Percentiles rank a stretch among this genome's conserved stretches.
These are phyloP conservation scores for Plemyria rubiginata DNA, from an alignment of 2,888 invertebrate genomes.

Conservation along the genomic window DNA sequence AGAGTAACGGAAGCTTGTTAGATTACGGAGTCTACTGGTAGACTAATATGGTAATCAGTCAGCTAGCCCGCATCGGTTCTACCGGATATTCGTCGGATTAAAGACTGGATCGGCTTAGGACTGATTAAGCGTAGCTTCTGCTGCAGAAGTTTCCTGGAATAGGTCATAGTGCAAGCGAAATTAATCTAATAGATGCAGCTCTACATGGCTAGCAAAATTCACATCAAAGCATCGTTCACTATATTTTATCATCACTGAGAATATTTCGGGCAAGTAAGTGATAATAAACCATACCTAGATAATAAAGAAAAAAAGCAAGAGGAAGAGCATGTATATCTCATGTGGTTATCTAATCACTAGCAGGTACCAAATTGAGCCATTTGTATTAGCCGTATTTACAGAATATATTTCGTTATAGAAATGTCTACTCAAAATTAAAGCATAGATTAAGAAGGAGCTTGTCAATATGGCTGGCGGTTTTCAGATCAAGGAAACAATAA, in stretches of 20 bases:
- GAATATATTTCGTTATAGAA: too few species aligned
- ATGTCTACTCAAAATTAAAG: neutral
- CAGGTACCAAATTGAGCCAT: too few species aligned
- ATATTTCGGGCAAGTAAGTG: too few species aligned
- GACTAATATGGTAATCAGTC: conserved; percentile 43
- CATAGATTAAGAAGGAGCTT: conserved; percentile 10
- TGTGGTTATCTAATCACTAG: too few species aligned
- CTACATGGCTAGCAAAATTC: too few species aligned
- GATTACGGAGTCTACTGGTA: conserved; percentile 33
- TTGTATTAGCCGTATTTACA: too few species aligned
- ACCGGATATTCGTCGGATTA: conserved; percentile 35
- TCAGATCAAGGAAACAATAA: conserved; percentile 34
- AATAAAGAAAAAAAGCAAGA: too few species aligned
- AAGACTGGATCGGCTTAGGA: conserved; percentile 30
- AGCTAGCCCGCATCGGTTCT: conserved; percentile 32
- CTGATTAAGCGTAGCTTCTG: conserved; percentile 32
- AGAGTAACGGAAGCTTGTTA: conserved; percentile 26
- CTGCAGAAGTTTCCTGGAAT: conserved; percentile 8
- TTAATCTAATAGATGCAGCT: neutral
- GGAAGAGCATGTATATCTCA: too few species aligned
- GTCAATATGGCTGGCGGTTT: conserved; percentile 10
- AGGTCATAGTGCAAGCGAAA: neutral
- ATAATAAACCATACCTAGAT: too few species aligned
- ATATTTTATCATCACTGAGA: too few species aligned
- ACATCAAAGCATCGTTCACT: too few species aligned